Conservation (phyloP, 2,888 invertebrate genomes). For the Nymphalis c-album region DNA sequence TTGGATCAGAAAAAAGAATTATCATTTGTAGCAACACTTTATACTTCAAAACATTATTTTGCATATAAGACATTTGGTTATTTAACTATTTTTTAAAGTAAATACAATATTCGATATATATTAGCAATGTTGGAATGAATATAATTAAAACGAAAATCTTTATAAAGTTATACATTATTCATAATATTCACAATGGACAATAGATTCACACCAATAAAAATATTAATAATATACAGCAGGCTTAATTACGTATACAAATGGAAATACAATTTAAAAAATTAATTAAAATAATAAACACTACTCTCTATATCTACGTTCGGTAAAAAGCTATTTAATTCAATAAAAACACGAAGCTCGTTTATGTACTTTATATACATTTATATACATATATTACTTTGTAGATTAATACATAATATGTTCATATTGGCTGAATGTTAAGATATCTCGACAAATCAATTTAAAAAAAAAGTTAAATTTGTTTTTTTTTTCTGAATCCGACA, state of each 20-base stretch:
- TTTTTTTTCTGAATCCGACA: background rate
- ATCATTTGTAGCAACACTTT: background rate
- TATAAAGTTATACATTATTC: background rate
- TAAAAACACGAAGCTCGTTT: constrained; percentile 29
- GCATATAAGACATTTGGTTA: too few species aligned
- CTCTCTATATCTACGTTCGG: constrained; percentile 6
- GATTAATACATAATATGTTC: background rate
- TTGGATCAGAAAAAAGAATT: background rate
- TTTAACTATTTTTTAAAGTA: too few species aligned
- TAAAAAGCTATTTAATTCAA: constrained; percentile 22
- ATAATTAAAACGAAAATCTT: too few species aligned
- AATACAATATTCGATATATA: too few species aligned
- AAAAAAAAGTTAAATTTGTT: background rate
- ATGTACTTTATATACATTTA: constrained; percentile 10
- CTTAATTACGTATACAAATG: constrained; percentile 18
- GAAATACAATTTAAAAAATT: constrained; percentile 12
- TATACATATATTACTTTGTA: constrained; percentile 11
- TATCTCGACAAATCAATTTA: background rate
- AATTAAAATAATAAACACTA: constrained; percentile 4
- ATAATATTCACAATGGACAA: background rate
- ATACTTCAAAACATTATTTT: background rate
- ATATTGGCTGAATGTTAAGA: constrained; percentile 5
- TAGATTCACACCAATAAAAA: constrained; percentile 8
- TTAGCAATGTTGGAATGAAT: too few species aligned
- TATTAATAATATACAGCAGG: constrained; percentile 8